Conservation (phyloP, 2,113 vertebrate species). For the Sphyrna mokarran region DNA sequence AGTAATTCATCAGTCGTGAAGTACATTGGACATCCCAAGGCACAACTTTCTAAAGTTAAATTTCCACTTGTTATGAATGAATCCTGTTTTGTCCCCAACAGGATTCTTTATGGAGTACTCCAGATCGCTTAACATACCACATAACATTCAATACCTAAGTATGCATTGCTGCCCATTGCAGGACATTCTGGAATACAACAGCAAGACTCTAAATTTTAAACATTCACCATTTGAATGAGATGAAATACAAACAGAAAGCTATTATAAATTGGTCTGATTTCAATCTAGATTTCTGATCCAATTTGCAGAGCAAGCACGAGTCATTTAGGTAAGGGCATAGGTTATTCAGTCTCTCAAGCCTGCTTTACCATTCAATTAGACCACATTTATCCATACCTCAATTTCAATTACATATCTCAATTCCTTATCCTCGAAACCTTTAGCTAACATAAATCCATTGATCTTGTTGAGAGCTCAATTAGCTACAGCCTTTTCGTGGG, state of each 20-base stretch:
- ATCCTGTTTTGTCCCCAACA: not conserved
- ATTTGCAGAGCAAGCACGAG: not conserved
- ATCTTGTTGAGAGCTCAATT: not conserved
- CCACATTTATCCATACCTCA: not conserved
- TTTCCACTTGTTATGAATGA: not conserved
- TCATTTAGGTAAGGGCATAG: not conserved
- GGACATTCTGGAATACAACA: not conserved
- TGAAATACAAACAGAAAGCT: not conserved
- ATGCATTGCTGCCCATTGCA: not conserved
- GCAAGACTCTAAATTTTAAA: not conserved
- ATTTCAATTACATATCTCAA: not conserved
- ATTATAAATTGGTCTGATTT: not conserved
- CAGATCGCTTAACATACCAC: not conserved
- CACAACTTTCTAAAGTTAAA: not conserved
- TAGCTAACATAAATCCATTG: not conserved
- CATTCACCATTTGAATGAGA: not conserved
- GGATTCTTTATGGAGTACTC: not conserved
- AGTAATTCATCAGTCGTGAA: not conserved
- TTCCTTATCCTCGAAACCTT: not conserved
- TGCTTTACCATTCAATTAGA: not conserved
- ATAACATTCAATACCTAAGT: not conserved
- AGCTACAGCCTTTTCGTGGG: not conserved
- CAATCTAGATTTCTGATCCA: not conserved
- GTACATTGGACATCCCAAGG: not conserved
- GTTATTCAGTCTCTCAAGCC: not conserved